Evolutionary conservation across 2,797 vertebrate species (phyloP).

Genomic region (Karalla daura): DNA sequence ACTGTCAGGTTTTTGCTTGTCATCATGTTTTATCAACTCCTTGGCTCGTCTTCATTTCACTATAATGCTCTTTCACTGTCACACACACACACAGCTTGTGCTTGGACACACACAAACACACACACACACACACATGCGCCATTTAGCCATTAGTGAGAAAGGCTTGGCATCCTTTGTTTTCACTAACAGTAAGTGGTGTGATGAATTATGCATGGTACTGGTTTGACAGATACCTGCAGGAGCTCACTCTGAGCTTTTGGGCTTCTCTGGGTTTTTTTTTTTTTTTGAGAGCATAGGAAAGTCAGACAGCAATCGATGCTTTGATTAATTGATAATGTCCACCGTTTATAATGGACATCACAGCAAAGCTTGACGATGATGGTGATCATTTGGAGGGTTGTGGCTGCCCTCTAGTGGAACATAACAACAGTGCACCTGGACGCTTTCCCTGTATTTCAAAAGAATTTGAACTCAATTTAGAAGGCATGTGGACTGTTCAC

Average conservation of each 20-base stretch:
- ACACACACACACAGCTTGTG: constrained; percentile 17
- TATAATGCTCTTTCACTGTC: constrained; percentile 22
- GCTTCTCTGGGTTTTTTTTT: constrained; percentile 15
- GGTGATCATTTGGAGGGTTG: neutral
- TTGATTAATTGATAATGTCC: constrained; percentile 8
- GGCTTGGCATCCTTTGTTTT: constrained; percentile 64
- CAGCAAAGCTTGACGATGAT: neutral
- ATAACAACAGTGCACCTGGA: neutral
- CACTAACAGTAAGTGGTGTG: constrained; percentile 67
- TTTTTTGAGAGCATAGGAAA: constrained; percentile 12
- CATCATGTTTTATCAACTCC: constrained; percentile 42
- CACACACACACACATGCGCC: constrained; percentile 49
- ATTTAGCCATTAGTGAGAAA: constrained; percentile 81
- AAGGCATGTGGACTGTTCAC: no score
- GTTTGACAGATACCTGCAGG: constrained; percentile 37
- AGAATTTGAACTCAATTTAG: no score
- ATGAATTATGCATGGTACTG: constrained; percentile 81
- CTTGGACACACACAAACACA: constrained; percentile 3
- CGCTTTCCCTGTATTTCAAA: no score
- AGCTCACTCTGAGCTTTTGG: constrained; percentile 30
- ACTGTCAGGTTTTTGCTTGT: constrained; percentile 28
- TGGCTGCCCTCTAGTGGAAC: constrained; percentile 56
- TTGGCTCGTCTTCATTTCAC: constrained; percentile 38
- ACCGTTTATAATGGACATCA: neutral
- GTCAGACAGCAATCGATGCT: neutral